Conservation (phyloP, 2,888 invertebrate genomes). For the Watsonalla binaria region DNA sequence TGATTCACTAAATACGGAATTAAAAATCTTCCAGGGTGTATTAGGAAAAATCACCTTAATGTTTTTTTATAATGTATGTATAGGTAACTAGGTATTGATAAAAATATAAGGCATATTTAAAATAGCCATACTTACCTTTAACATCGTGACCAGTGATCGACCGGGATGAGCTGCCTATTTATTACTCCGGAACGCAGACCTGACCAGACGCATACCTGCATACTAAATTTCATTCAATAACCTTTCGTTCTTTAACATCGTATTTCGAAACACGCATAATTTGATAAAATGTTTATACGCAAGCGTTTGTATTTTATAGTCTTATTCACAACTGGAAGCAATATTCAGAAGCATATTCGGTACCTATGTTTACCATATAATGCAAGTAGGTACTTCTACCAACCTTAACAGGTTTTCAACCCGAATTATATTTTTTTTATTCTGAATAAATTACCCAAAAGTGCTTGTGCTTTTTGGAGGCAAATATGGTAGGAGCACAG, state of each 20-base stretch:
- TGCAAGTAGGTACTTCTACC: not conserved
- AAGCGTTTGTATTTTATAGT: not conserved
- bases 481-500: not conserved
- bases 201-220: not conserved
- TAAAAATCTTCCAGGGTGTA: too few relatives aligned
- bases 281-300: not conserved
- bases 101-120: not conserved
- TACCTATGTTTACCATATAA: not conserved
- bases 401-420: not conserved
- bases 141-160: not conserved
- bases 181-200: not conserved
- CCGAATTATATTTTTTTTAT: not conserved
- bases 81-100: not conserved
- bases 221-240: not conserved
- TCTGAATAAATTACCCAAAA: not conserved
- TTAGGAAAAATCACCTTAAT: too few relatives aligned
- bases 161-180: not conserved
- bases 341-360: not conserved
- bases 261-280: slow-evolving; percentile 1
- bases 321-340: not conserved
- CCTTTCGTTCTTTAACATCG: not conserved
- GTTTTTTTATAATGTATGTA: too few relatives aligned
- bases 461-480: not conserved
- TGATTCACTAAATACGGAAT: too few relatives aligned
- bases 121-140: not conserved